Base-by-base conservation (phyloP, 2,888 invertebrate genomes). In the Asteroscopus sphinx region DNA sequence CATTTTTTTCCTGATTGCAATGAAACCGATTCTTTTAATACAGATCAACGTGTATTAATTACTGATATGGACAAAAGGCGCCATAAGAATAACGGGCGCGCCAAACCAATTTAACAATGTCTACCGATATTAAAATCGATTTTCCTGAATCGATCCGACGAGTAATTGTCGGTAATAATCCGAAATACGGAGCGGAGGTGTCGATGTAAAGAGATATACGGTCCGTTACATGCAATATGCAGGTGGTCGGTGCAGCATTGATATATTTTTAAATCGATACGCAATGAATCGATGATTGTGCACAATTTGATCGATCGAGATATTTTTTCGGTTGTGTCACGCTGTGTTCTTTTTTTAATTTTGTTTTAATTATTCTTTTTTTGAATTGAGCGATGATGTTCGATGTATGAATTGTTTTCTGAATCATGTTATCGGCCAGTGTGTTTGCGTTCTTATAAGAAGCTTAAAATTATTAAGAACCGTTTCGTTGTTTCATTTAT, bases 131-230 rank as follows among this genome's bases (percentile, higher is more conserved):
- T 74, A 72, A 69, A 71, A 77, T 75, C 75, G 73, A 87, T 87
- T 80, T 78, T 79, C 77, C 68, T 68, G 79, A 83, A 85, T 83
- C 86, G 85, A 86, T 87, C 73, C 78, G 77, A 73, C 84, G 78
- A 83, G 85, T 90, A 90, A 91, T 91, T 87, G 88, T 90, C 81
- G 73, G 82, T 87, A 89, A 90, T 88, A 88, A 85, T 84, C 80
- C 76, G 69, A 77, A 80, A 76, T 73, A 74, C 66, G 44, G 66
- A 62, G 68, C 66, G 36, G 72, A 92, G 89, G 93, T 92, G 92
- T 91, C 88, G 89, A 93, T 86, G 83, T 85, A 86, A 88, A 80
- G 79, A 86, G 85, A 88, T 86, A 85, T 65, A 72, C 53, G 83
- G 77, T 63, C 85, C 87, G 86, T 91, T 90, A 90, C 88, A 86